Conservation (phyloP, 2,113 vertebrate species). For the Vanacampus margaritifer region DNA sequence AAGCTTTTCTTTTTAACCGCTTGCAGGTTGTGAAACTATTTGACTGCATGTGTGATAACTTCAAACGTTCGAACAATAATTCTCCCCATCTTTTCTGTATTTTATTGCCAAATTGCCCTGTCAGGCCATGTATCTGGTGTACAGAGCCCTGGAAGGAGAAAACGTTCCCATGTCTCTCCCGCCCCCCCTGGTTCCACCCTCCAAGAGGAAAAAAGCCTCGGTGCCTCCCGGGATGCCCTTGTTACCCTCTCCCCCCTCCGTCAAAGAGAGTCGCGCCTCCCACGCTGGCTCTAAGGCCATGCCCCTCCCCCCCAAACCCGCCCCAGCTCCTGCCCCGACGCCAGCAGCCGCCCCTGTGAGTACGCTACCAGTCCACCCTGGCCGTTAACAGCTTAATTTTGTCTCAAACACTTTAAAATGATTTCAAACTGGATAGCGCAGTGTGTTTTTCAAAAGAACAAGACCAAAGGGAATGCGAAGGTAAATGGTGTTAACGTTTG, state of each 20-base stretch:
- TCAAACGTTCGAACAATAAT: constrained; percentile 22
- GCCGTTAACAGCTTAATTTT: constrained; percentile 23
- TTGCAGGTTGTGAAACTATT: neutral
- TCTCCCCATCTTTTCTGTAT: constrained; percentile 15
- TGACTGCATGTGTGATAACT: neutral
- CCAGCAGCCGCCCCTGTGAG: constrained; percentile 62
- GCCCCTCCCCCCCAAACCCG: constrained; percentile 71
- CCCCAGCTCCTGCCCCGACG: constrained; percentile 53
- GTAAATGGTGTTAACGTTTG: constrained; percentile 12
- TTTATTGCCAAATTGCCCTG: constrained; percentile 18
- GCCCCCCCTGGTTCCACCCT: constrained; percentile 87
- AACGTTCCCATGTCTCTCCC: constrained; percentile 93
- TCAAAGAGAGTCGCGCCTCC: constrained; percentile 81
- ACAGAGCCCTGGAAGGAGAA: constrained; percentile 94
- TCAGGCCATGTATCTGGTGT: constrained; percentile 98
- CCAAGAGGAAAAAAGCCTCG: constrained; percentile 86
- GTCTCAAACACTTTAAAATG: constrained; percentile 33
- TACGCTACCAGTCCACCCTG: constrained; percentile 26
- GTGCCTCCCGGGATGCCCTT: constrained; percentile 76
- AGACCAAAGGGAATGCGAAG: constrained; percentile 27
- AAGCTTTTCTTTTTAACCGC: too few relatives aligned
- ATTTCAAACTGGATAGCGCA: constrained; percentile 58
- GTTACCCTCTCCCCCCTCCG: constrained; percentile 77
- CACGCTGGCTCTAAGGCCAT: constrained; percentile 77
- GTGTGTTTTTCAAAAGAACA: constrained; percentile 59